phyloP scores from a whole-genome alignment of 2,113 vertebrate species.

The Festucalex cinctus region DNA sequence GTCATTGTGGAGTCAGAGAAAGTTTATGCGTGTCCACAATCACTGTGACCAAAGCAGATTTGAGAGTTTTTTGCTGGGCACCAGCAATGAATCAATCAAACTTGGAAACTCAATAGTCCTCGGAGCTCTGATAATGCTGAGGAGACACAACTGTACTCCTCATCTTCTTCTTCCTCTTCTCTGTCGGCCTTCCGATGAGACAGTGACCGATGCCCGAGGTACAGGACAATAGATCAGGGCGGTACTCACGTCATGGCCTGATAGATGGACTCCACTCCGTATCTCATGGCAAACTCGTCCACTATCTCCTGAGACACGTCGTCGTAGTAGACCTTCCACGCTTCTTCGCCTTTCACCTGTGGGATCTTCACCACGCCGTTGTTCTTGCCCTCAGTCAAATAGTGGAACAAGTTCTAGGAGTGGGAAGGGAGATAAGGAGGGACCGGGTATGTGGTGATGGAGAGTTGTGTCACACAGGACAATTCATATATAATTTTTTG shows the following conservation, averaged over 20 bases:
- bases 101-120: constrained; percentile 41
- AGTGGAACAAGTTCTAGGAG: constrained; percentile 91
- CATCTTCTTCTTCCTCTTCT: constrained; percentile 14
- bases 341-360: constrained; percentile 90
- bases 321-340: constrained; percentile 98
- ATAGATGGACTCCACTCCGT: constrained; percentile 96
- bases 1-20: constrained; percentile 9
- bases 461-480: constrained; percentile 11
- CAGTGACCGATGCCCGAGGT: constrained; percentile 56
- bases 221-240: constrained; percentile 63
- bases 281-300: constrained; percentile 97
- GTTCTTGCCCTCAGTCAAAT: constrained; percentile 89
- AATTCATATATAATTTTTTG: too few relatives aligned
- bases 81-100: constrained; percentile 58
- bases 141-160: constrained; percentile 55
- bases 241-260: constrained; percentile 95
- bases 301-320: constrained; percentile 95
- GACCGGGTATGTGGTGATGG: constrained; percentile 14
- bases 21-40: constrained; percentile 43
- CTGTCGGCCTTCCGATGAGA: constrained; percentile 45
- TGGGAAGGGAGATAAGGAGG: constrained; percentile 27
- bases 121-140: constrained; percentile 58
- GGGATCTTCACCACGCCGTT: constrained; percentile 89
- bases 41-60: constrained; percentile 46
- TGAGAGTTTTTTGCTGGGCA: constrained; percentile 37